These are phyloP conservation scores for Homarus americanus DNA, from an alignment of 1,140 invertebrate species.

Conservation along the genomic window DNA sequence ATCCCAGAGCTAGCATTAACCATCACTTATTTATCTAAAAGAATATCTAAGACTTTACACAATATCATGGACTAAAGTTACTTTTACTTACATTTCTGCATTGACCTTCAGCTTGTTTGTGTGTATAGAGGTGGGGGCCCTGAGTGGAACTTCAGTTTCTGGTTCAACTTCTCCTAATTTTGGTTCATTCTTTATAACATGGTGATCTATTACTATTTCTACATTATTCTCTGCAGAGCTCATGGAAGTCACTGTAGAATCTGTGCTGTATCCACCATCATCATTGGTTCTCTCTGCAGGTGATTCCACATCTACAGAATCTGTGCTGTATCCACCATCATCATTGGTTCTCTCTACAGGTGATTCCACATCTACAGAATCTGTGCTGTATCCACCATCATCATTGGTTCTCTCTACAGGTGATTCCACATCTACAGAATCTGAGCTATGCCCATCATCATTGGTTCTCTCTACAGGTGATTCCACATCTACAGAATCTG, in stretches of 20 bases:
- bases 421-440: neutral
- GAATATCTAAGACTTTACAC: too few species aligned
- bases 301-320: neutral
- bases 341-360: neutral
- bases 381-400: too few species aligned
- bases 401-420: neutral
- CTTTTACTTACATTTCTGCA: constrained; percentile 4
- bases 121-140: neutral
- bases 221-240: neutral
- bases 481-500: neutral
- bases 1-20: too few species aligned
- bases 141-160: neutral
- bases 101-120: neutral
- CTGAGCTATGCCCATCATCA: neutral
- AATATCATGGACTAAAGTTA: neutral
- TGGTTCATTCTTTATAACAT: neutral
- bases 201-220: neutral
- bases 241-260: neutral
- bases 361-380: neutral
- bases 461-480: too few species aligned
- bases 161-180: neutral
- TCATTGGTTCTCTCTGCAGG: too few species aligned
- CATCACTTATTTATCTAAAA: too few species aligned
- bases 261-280: neutral
- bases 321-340: too few species aligned